These are phyloP conservation scores for Drosophila borborema DNA, from an alignment of 2,888 invertebrate species.

Conservation along the genomic window DNA sequence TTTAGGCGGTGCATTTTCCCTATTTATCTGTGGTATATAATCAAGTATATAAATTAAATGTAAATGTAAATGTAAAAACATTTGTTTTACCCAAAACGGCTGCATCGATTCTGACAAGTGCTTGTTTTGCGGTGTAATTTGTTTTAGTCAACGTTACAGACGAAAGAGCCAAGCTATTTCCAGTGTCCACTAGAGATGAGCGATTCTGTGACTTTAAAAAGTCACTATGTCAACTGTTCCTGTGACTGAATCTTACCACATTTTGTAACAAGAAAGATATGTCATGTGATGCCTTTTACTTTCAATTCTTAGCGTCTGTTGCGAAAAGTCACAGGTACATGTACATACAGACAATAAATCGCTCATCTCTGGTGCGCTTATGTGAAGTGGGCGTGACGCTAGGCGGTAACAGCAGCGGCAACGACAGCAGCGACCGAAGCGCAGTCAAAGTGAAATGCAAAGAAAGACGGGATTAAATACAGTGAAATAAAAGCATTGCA, in stretches of 20 bases:
- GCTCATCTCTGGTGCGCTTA: constrained; percentile 48
- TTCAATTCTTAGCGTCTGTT: constrained; percentile 22
- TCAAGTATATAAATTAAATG: constrained; percentile 39
- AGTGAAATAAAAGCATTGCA: constrained; percentile 42
- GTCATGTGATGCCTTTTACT: constrained; percentile 5
- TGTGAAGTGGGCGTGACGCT: constrained; percentile 55
- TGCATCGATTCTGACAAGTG: neutral
- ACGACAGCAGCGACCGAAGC: constrained; percentile 25
- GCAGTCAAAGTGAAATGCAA: constrained; percentile 55
- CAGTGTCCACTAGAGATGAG: constrained; percentile 46
- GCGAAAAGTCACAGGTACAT: constrained; percentile 36
- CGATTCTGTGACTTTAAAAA: constrained; percentile 36
- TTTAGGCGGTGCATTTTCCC: constrained; percentile 46
- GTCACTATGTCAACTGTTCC: constrained; percentile 36
- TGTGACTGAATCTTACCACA: constrained; percentile 24
- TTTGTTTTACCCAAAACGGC: neutral
- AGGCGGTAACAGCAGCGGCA: constrained; percentile 11
- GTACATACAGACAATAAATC: constrained; percentile 10
- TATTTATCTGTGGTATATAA: constrained; percentile 39
- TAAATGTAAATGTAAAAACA: constrained; percentile 17
- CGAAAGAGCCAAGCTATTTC: constrained; percentile 4
- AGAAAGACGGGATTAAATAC: constrained; percentile 49
- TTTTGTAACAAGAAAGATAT: neutral
- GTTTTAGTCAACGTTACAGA: neutral
- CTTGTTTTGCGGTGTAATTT: neutral